Evolutionary conservation across 64 coral and sea anemone species (phyloP), one percentile per base, ranked within the genome.

Genomic region (Actinia tenebrosa): DNA sequence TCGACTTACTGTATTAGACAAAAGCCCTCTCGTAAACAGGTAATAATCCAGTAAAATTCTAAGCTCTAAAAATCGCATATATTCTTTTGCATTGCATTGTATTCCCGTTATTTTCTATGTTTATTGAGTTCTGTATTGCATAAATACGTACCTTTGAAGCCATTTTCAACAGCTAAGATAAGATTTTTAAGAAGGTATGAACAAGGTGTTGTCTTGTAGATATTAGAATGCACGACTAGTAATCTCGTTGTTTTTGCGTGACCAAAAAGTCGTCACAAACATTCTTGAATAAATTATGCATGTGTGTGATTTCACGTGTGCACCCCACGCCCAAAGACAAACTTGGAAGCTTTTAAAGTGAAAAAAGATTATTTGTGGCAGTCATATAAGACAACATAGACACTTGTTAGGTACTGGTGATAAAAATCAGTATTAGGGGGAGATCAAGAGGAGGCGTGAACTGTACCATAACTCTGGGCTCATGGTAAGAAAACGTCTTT

Each of bases 221-320:
- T 50, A 50, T 5, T 50, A 4, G 47, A 43, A 42, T 25, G 13
- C n/a, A 37, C n/a, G 23, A 30, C 47, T 50, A 8, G 13, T 3
- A 27, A 18, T n/a, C 9, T 10, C 7, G 11, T n/a, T 75, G 23
- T 75, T 26, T 25, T 75, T 75, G 69, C 69, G 69, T 75, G 69
- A 75, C 69, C 69, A 75, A 75, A 37, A 75, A 75, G 69, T 75
- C 27, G 25, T 75, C 11, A 75, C 69, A 75, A 75, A 75, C 11
- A 23, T 37, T 75, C 69, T 42, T 75, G 26, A 75, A 75, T 75
- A 75, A 75, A 43, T 75, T 18, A 75, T 75, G 30, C 30, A 37
- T 37, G 30, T 37, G 19, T 18, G 10, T 66, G 63, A 8, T 66
- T 23, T 66, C 3, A 42, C n/a, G 25, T 13, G 25, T 37, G 30